Base-by-base conservation (phyloP, 1,140 invertebrate species). In the Drosophila bocki region DNA sequence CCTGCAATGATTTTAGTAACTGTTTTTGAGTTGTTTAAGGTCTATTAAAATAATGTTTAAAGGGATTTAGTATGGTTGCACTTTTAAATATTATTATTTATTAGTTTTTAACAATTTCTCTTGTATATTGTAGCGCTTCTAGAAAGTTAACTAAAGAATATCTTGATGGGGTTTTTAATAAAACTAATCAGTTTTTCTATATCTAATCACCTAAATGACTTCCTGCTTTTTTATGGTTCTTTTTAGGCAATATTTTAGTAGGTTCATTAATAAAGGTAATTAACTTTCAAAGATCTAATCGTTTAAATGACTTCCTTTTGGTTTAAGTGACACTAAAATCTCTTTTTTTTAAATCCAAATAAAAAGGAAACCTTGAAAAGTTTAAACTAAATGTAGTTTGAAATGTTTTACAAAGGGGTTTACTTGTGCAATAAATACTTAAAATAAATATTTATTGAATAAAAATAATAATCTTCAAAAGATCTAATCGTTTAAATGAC, bases 1-100 rank as follows among this genome's bases (percentile, higher is more conserved):
- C 45, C 53, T 32, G 44, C 67, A 29, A 68, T 68, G 67, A 53
- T 26, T 53, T 26, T 29, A 17, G 29, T 8, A 35, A 39, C 22
- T 29, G 35, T 3, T 32, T 45, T 19, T 17, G 47, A 15, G n/a
- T 39, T 3, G 19, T 33, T 11, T 1, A 7, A 47, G 19, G 17
- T 11, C 44, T 13, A 3, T 22, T 22, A 13, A 3, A 0, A 3
- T 44, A 5, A 11, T 15, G 3, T 26, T 15, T 26, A 13, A 26
- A 8, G 2, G 47, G 22, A 19, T 19, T 45, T 11, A 19, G 9
- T 19, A 19, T 11, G 19, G 19, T 42, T 3, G 3, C 7, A 19
- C 3, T 3, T 48, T 17, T 11, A 0, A 32, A 0, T 33, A 33
- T 51, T 17, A 7, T 4, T 19, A 2, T 53, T 50, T 50, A 6